These are phyloP conservation scores for Ptilonorhynchus violaceus DNA, from an alignment of 2,113 vertebrate genomes.

Conservation along the genomic window DNA sequence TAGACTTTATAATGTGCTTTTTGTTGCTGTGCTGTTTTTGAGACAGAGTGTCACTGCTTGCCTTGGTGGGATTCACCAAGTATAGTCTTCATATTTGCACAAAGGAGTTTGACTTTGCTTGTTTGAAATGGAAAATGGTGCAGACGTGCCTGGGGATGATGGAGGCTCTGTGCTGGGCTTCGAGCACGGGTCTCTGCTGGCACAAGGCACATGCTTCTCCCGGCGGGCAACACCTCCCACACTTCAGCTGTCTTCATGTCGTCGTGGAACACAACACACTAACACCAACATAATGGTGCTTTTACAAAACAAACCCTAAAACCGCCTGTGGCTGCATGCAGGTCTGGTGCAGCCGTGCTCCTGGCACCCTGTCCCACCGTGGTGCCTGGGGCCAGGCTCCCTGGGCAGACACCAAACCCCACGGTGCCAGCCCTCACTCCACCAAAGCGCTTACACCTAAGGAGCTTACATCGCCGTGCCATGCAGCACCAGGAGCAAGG, in stretches of 20 bases:
- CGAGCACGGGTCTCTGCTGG: rapidly evolving
- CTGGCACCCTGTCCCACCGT: rapidly evolving
- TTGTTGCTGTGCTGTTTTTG: neutral
- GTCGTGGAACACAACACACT: neutral
- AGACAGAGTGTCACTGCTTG: neutral
- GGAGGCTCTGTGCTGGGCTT: neutral
- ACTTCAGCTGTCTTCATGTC: neutral
- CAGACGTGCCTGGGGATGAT: rapidly evolving
- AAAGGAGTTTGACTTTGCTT: neutral
- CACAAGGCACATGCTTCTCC: neutral
- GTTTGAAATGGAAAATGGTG: neutral
- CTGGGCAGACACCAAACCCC: rapidly evolving
- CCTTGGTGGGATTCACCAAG: neutral
- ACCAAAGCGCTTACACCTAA: conserved; percentile 1
- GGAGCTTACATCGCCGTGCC: neutral
- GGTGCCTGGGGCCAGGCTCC: neutral
- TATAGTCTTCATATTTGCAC: neutral
- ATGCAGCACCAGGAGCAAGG: neutral
- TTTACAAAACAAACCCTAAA: neutral
- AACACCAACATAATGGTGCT: neutral
- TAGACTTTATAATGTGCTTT: neutral
- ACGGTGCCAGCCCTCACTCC: rapidly evolving
- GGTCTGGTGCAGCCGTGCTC: rapidly evolving
- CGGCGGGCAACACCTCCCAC: rapidly evolving
- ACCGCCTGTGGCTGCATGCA: rapidly evolving